Percentiles rank a stretch among this genome's conserved stretches.
phyloP scores from a whole-genome alignment of 2,797 vertebrate species.

The Linurgus olivaceus region DNA sequence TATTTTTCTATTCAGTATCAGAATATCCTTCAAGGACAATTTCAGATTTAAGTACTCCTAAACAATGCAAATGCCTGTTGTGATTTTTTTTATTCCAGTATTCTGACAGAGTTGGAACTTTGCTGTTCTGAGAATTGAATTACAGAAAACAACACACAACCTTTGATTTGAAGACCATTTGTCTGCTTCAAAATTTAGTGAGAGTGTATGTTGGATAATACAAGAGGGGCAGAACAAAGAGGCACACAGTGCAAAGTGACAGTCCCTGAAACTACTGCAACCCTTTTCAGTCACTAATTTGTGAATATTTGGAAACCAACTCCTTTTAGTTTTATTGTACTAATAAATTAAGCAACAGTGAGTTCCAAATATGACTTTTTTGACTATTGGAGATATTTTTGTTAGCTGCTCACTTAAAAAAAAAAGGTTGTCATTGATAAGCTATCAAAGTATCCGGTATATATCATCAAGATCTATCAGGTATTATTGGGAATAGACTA shows the following conservation, averaged over 20 bases:
- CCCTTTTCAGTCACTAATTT: neutral
- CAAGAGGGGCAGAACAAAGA: neutral
- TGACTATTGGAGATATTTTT: neutral
- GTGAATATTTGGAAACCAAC: neutral
- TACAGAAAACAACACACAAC: neutral
- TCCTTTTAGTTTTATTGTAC: neutral
- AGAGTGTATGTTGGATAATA: fast-evolving
- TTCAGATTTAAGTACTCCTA: neutral
- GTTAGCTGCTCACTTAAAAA: neutral
- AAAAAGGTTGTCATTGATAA: neutral
- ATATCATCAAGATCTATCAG: neutral
- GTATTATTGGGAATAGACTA: neutral
- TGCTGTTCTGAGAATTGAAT: fast-evolving
- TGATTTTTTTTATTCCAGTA: neutral
- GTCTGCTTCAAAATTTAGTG: neutral
- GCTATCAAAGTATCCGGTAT: neutral
- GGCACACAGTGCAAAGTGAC: neutral
- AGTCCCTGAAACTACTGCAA: neutral
- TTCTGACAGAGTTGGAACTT: neutral
- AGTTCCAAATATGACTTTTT: neutral
- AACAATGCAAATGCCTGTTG: neutral
- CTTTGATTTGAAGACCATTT: neutral
- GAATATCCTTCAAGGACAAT: neutral
- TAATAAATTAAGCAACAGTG: neutral
- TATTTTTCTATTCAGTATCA: neutral